Evolutionary conservation across 2,113 vertebrate genomes (phyloP).

Genomic region (Pterocles burchelli): DNA sequence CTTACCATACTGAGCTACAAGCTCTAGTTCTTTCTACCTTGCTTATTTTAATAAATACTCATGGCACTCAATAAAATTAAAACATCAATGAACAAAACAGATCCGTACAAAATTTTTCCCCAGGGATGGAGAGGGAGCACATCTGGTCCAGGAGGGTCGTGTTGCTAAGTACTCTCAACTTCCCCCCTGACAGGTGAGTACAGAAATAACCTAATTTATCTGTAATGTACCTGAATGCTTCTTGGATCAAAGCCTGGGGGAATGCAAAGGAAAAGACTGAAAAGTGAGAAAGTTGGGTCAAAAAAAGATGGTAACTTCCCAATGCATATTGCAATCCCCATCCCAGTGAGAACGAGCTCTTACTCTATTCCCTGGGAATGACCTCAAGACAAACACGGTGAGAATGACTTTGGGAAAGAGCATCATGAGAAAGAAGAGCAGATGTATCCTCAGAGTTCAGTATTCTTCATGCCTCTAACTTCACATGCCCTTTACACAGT

Average conservation of each 20-base stretch:
- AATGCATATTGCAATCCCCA: slow-evolving; percentile 20
- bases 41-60: slow-evolving; percentile 11
- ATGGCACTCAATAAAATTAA: slow-evolving; percentile 31
- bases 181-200: background rate
- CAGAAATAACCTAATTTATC: background rate
- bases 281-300: slow-evolving; percentile 35
- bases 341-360: slow-evolving; percentile 37
- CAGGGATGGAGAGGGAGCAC: background rate
- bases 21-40: background rate
- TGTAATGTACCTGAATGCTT: background rate
- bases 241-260: slow-evolving; percentile 6
- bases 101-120: background rate
- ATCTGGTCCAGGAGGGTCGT: background rate
- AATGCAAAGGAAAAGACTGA: slow-evolving; percentile 23
- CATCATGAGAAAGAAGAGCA: slow-evolving; percentile 61
- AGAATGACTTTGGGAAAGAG: slow-evolving; percentile 59
- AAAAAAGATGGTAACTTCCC: slow-evolving; percentile 26
- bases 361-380: slow-evolving; percentile 48
- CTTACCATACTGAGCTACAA: background rate
- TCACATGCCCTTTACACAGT: slow-evolving; percentile 25
- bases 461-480: slow-evolving; percentile 33
- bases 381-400: slow-evolving; percentile 61
- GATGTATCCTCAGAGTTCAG: slow-evolving; percentile 31
- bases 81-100: slow-evolving; percentile 28
- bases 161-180: background rate